These are phyloP conservation scores for Chelidonichthys spinosus DNA, from an alignment of 2,797 vertebrate genomes.

Conservation along the genomic window DNA sequence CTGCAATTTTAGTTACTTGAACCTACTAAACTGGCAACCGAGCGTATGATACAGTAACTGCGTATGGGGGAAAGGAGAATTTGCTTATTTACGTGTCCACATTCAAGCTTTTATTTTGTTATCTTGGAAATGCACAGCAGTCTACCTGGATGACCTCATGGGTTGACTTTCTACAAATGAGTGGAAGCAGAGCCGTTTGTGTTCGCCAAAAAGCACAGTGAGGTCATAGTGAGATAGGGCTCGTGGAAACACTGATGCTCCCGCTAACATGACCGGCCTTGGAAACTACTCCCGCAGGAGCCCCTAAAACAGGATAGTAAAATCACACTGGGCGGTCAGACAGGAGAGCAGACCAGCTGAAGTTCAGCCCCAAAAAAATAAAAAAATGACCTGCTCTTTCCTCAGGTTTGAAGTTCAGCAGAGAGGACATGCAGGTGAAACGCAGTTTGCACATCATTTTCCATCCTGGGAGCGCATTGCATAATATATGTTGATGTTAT, in stretches of 20 bases:
- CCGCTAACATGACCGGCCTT: slow-evolving; percentile 71
- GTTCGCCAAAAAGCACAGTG: slow-evolving; percentile 64
- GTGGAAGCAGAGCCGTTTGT: slow-evolving; percentile 77
- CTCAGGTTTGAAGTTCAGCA: slow-evolving; percentile 37
- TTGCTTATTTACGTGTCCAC: not conserved
- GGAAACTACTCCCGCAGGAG: slow-evolving; percentile 73
- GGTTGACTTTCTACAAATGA: slow-evolving; percentile 61
- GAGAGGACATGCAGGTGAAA: slow-evolving; percentile 49
- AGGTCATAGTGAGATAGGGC: slow-evolving; percentile 84
- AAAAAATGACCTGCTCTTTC: slow-evolving; percentile 37
- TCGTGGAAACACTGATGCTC: slow-evolving; percentile 85
- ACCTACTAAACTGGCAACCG: not conserved
- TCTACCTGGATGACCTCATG: slow-evolving; percentile 83
- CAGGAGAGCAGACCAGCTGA: slow-evolving; percentile 45
- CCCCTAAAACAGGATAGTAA: slow-evolving; percentile 78
- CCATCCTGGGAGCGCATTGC: slow-evolving; percentile 30
- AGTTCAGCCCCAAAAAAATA: slow-evolving; percentile 50
- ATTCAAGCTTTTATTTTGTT: slow-evolving; percentile 16
- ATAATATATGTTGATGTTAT: slow-evolving; percentile 44
- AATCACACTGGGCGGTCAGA: slow-evolving; percentile 71
- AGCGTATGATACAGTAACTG: not conserved
- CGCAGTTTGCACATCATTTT: slow-evolving; percentile 41
- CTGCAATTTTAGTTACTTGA: not conserved
- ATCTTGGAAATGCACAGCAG: slow-evolving; percentile 55
- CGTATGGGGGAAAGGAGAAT: not conserved